These are phyloP conservation scores for Podarcis lilfordi DNA, from an alignment of 2,797 vertebrate species.

Conservation along the genomic window DNA sequence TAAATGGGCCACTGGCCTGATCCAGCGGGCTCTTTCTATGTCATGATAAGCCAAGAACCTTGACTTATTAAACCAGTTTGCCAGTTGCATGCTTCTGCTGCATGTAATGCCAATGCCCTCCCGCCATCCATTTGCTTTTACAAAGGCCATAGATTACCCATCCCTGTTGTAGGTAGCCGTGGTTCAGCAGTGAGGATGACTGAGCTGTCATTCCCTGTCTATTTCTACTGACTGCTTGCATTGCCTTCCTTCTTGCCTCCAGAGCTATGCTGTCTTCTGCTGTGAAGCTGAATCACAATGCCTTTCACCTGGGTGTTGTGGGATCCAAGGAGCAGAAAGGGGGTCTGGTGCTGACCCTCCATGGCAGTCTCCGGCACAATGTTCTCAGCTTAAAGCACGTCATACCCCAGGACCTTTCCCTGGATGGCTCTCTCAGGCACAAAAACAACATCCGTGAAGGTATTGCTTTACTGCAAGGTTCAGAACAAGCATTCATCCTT, in stretches of 20 bases:
- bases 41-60: too few species aligned
- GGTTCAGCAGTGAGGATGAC: not conserved
- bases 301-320: conserved; percentile 54
- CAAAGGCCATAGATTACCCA: too few species aligned
- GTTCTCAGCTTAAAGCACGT: conserved; percentile 70
- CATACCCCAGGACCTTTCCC: conserved; percentile 71
- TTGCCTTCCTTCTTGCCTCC: conserved; percentile 47
- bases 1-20: too few species aligned
- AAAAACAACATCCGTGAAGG: conserved; percentile 59
- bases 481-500: not conserved
- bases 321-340: conserved; percentile 60
- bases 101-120: too few species aligned
- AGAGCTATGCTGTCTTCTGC: conserved; percentile 79
- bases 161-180: too few species aligned
- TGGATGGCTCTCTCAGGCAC: conserved; percentile 76
- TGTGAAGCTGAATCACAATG: conserved; percentile 72
- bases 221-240: not conserved
- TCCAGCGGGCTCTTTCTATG: too few species aligned
- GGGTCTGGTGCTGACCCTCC: conserved; percentile 73
- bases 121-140: too few species aligned
- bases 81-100: too few species aligned
- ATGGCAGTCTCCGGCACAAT: conserved; percentile 78
- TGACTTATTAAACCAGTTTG: too few species aligned
- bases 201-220: not conserved
- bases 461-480: conserved; percentile 22